These are phyloP conservation scores for Noctua janthina DNA, from an alignment of 2,888 invertebrate genomes.

Conservation along the genomic window DNA sequence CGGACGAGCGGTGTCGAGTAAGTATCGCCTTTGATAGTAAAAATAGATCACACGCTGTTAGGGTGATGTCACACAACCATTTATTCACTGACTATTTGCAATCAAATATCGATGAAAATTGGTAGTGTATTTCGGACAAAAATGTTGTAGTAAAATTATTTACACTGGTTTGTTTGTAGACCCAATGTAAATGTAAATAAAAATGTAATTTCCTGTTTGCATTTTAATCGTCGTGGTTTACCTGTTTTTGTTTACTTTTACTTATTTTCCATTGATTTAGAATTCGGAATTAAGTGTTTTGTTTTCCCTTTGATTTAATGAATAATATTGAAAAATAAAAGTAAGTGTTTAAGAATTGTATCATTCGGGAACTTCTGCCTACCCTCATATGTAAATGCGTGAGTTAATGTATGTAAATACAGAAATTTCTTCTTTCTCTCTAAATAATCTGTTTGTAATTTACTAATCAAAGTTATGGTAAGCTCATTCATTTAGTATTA, in stretches of 20 bases:
- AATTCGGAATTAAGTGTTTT: neutral
- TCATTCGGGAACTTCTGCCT: neutral
- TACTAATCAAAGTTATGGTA: constrained; percentile 12
- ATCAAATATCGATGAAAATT: neutral
- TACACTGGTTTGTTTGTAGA: neutral
- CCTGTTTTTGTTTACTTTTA: constrained; percentile 12
- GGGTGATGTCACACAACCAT: neutral
- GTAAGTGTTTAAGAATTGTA: neutral
- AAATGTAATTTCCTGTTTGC: constrained; percentile 15
- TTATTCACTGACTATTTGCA: neutral
- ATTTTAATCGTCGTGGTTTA: neutral
- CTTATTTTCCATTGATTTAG: neutral
- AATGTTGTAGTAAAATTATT: neutral
- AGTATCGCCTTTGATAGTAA: no score
- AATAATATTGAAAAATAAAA: neutral
- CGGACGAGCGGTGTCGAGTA: neutral
- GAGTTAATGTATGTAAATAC: neutral
- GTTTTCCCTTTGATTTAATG: neutral
- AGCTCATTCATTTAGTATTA: constrained; percentile 41
- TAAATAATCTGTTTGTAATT: constrained; percentile 1
- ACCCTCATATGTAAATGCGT: neutral
- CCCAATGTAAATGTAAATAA: neutral
- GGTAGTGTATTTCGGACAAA: neutral
- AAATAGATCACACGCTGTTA: no score
- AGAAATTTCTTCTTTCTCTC: neutral